Base-by-base conservation (phyloP, 2,797 vertebrate genomes). In the Hippocampus kuda region DNA sequence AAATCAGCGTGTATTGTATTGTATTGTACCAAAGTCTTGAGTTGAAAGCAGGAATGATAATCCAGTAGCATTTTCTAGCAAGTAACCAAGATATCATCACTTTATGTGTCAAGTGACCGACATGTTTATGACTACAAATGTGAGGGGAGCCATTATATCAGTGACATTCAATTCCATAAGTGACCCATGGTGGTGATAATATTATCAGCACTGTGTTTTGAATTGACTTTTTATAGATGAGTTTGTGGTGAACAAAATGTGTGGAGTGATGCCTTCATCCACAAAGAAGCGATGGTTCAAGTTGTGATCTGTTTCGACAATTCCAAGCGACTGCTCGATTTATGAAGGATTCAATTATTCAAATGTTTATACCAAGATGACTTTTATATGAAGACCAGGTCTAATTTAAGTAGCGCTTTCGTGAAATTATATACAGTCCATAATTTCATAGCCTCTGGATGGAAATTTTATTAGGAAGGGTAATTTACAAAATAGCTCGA, bases 21-120 rank as follows among this genome's bases (percentile, higher is more conserved):
- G n/a, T n/a, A n/a, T n/a, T n/a, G n/a, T n/a, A 16, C 27, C 57
- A 60, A 60, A 30, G 27, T 60, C 5, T 57, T 24, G 11, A 13
- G 24, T 57, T 5, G 13, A 2, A 13, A 26, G 24, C 54, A 3
- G 57, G 15, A 34, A 60, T 60, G 57, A 60, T 60, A 60, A 60
- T 59, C 56, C 27, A 34, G 57, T 18, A 22, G 27, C 30, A 34
- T 61, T 61, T 34, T 30, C 26, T 59, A 27, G 56, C 30, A 18
- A 61, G 30, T 2, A 34, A 30, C 59, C 30, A 34, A 34, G 30
- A 30, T 20, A 8, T 61, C 59, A 20, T 61, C 59, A 61, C 30
- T 61, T 61, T 38, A 61, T 34, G 59, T 38, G 59, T 61, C 59
- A 61, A 61, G 30, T 61, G 59, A 30, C 16, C 18, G 59, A 38